These are phyloP conservation scores for Diarsia dahlii DNA, from an alignment of 2,888 invertebrate genomes.

Conservation along the genomic window DNA sequence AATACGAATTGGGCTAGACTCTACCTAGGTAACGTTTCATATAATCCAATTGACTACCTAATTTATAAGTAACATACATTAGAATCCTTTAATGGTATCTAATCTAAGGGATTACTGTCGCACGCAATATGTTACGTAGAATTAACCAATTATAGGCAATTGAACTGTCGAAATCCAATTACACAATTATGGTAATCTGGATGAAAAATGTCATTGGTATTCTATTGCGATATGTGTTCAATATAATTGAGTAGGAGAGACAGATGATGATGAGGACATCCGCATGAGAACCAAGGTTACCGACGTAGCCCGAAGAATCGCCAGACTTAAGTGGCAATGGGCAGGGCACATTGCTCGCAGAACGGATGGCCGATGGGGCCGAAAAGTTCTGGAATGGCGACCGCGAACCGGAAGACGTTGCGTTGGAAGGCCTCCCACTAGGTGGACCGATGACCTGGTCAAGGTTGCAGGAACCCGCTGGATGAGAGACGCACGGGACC, in stretches of 20 bases:
- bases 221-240: not conserved
- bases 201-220: conserved; percentile 25
- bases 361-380: too few species aligned
- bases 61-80: conserved; percentile 17
- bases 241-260: not conserved
- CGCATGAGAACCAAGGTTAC: too few species aligned
- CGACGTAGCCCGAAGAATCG: too few species aligned
- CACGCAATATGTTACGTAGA: conserved; percentile 43
- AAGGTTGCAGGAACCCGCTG: too few species aligned
- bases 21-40: not conserved
- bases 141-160: conserved; percentile 61
- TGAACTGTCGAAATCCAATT: conserved; percentile 57
- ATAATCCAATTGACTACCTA: conserved; percentile 16
- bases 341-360: too few species aligned
- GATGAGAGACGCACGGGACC: too few species aligned
- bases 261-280: too few species aligned
- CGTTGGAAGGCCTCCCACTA: too few species aligned
- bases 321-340: too few species aligned
- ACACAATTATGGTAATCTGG: conserved; percentile 40
- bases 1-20: not conserved
- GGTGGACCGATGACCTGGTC: too few species aligned
- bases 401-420: too few species aligned
- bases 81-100: conserved; percentile 48
- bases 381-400: too few species aligned
- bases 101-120: conserved; percentile 50